Conservation (phyloP, 2,113 vertebrate species). For the Anhinga anhinga region DNA sequence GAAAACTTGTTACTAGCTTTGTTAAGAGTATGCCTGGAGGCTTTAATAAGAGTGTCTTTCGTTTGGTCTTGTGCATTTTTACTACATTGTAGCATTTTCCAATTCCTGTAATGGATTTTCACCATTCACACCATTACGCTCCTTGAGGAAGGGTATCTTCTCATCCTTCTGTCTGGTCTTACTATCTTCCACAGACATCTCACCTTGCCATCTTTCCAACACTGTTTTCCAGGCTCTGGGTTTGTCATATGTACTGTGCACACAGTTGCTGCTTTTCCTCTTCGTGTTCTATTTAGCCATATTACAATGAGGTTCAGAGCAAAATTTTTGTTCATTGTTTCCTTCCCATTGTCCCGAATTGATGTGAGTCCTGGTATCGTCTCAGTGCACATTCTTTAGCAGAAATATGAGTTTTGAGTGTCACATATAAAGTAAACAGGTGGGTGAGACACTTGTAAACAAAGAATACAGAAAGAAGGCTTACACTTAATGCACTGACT, state of each 20-base stretch:
- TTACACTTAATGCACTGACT: neutral
- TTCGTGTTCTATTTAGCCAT: neutral
- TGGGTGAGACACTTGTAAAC: neutral
- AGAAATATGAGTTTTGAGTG: neutral
- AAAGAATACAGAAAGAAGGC: neutral
- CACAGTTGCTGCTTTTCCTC: neutral
- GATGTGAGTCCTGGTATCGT: neutral
- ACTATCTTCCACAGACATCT: neutral
- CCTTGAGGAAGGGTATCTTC: neutral
- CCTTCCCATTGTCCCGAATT: neutral
- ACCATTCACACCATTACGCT: neutral
- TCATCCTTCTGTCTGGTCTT: neutral
- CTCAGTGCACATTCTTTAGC: neutral
- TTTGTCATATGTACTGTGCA: neutral
- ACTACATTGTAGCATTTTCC: neutral
- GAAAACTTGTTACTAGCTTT: neutral
- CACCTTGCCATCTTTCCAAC: neutral
- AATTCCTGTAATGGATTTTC: neutral
- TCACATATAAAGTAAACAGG: neutral
- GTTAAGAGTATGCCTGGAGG: neutral
- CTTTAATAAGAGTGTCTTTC: neutral
- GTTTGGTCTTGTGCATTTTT: neutral
- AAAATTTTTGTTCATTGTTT: neutral
- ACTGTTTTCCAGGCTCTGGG: neutral
- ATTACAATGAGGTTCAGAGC: neutral